Evolutionary conservation across 2,888 invertebrate genomes (phyloP), one percentile per base, ranked within the genome.

Genomic region (Miltochrista miniata): DNA sequence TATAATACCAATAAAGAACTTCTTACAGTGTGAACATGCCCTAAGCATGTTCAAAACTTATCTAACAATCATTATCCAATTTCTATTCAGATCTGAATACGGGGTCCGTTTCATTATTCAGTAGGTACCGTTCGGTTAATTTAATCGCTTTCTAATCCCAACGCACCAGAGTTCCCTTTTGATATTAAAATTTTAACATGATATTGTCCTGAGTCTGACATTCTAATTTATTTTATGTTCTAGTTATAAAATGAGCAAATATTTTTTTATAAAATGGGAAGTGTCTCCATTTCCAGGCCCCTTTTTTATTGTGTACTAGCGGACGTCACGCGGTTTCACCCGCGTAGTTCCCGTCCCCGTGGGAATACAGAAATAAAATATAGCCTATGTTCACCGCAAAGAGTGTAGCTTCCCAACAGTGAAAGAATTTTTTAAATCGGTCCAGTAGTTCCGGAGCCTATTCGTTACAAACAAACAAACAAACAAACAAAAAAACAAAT

Each of bases 101-200:
- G 47, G 53, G 54, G 42, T 56, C 51, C 51, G 48, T 59, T 64
- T 56, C 53, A 59, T 68, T 64, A 68, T 61, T 54, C 53, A 56
- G 42, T 43, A 38, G 18, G 42, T 43, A 38, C 3, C 12, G 39
- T 52, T 54, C 39, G 42, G 52, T 61, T 57, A 60, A 64, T 64
- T 64, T 57, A 50, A 64, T 54, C 33, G 52, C 11, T 49, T 57
- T 37, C 30, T 36, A 48, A 55, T 24, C 18, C 18, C 18, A 24
- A 24, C 49, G 44, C 36, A 24, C 40, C 42, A 13, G 18, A 46
- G 37, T n/a, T 47, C 31, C 51, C 45, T 51, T 30, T 13, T 51
- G 43, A 48, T 45, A 50, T 4, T 24, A 24, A 24, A 24, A 49
- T 57, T 55, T 35, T 38, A 48, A 51, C 36, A 45, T 37, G 34